phyloP scores from a whole-genome alignment of 92 coral and sea anemone species.

The Porites lobata region DNA sequence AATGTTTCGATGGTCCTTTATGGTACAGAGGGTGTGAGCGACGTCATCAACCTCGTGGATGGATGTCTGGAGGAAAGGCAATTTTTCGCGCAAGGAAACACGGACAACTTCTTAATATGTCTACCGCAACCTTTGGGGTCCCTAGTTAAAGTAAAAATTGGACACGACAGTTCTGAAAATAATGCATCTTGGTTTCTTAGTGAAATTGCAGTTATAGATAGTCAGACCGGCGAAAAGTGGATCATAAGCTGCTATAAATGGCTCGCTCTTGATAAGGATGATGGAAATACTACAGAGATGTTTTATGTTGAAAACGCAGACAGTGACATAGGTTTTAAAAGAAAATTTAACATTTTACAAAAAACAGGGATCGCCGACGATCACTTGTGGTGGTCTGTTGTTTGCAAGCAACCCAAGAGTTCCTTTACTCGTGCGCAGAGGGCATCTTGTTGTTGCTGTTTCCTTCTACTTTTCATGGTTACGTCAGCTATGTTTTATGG shows the following conservation, averaged over 20 bases:
- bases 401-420: slow-evolving; percentile 50
- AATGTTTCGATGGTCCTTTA: slow-evolving; percentile 48
- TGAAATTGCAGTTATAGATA: slow-evolving; percentile 31
- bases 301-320: slow-evolving; percentile 2
- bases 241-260: slow-evolving; percentile 47
- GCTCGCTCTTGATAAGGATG: slow-evolving; percentile 65
- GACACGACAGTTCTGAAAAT: slow-evolving; percentile 56
- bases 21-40: slow-evolving; percentile 43
- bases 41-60: slow-evolving; percentile 21
- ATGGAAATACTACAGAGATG: slow-evolving; percentile 41
- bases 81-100: slow-evolving; percentile 43
- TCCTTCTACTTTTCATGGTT: slow-evolving; percentile 50
- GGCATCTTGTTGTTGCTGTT: slow-evolving; percentile 48
- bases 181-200: slow-evolving; percentile 51
- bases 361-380: slow-evolving; percentile 45
- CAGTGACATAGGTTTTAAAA: slow-evolving; percentile 11
- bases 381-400: slow-evolving; percentile 63
- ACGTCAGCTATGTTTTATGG: slow-evolving; percentile 66
- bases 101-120: slow-evolving; percentile 46
- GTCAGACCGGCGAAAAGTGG: neutral
- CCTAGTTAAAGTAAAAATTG: slow-evolving; percentile 37
- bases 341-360: slow-evolving; percentile 22
- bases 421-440: slow-evolving; percentile 55
- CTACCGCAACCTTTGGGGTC: slow-evolving; percentile 42
- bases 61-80: neutral